Evolutionary conservation across 2,797 vertebrate species (phyloP).

Genomic region (Amazonetta brasiliensis): DNA sequence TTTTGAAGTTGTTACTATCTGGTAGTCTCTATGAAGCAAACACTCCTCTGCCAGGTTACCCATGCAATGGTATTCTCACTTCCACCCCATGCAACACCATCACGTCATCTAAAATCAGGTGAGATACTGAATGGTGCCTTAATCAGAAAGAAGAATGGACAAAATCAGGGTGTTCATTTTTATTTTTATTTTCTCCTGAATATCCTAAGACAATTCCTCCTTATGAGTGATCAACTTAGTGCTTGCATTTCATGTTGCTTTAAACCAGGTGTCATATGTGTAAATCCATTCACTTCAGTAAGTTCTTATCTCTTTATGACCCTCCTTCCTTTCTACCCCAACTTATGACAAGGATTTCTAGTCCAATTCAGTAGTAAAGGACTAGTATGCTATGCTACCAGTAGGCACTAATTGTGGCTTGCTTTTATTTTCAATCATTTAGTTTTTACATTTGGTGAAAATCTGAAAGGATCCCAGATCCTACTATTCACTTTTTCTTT

Average conservation of each 20-base stretch:
- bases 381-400: neutral
- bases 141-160: neutral
- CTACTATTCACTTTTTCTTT: neutral
- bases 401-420: neutral
- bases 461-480: neutral
- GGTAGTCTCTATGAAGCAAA: neutral
- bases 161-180: neutral
- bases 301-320: rapidly evolving
- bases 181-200: neutral
- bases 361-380: neutral
- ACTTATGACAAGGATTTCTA: neutral
- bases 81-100: neutral
- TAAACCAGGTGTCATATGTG: neutral
- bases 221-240: neutral
- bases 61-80: neutral
- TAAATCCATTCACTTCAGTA: too few relatives aligned
- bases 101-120: neutral
- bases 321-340: neutral
- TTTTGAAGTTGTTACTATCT: neutral
- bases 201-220: neutral
- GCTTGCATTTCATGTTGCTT: neutral
- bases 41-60: neutral
- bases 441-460: neutral
- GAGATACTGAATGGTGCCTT: neutral
- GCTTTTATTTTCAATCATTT: neutral